phyloP scores from a whole-genome alignment of 2,888 invertebrate species.

The Mamestra brassicae region DNA sequence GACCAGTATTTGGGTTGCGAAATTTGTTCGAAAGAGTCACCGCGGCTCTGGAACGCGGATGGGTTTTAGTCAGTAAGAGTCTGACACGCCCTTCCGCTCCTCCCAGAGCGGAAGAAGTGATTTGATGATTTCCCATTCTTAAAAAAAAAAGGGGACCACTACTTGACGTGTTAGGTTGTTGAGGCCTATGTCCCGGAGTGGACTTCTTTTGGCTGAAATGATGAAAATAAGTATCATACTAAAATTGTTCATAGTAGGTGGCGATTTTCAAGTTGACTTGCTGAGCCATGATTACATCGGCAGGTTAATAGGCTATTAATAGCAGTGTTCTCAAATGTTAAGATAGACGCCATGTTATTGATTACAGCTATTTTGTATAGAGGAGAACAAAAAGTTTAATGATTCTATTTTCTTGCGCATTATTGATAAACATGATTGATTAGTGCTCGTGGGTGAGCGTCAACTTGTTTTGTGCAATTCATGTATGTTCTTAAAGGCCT shows the following conservation, averaged over 20 bases:
- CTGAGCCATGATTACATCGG: not conserved
- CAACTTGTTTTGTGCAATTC: slow-evolving; percentile 33
- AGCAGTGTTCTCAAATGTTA: not conserved
- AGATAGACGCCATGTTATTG: slow-evolving; percentile 22
- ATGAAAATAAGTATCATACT: not conserved
- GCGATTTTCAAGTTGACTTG: not conserved
- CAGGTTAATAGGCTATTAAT: slow-evolving; percentile 18
- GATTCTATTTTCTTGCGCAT: slow-evolving; percentile 54
- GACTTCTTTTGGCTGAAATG: too few species aligned
- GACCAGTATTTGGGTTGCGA: too few species aligned
- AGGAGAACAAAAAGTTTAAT: slow-evolving; percentile 52
- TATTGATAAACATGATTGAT: slow-evolving; percentile 60
- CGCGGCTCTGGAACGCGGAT: too few species aligned
- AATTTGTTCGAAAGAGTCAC: too few species aligned
- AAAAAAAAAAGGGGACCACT: too few species aligned
- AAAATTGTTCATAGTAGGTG: not conserved
- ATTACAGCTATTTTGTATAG: slow-evolving; percentile 34
- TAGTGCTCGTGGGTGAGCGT: slow-evolving; percentile 48
- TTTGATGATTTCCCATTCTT: too few species aligned
- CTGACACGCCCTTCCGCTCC: too few species aligned
- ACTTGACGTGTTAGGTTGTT: too few species aligned
- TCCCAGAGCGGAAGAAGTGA: too few species aligned
- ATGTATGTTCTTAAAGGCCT: not conserved
- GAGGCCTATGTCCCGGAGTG: too few species aligned
- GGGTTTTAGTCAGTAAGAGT: too few species aligned